These are phyloP conservation scores for Callaeas wilsoni DNA, from an alignment of 2,113 vertebrate genomes.

Conservation along the genomic window DNA sequence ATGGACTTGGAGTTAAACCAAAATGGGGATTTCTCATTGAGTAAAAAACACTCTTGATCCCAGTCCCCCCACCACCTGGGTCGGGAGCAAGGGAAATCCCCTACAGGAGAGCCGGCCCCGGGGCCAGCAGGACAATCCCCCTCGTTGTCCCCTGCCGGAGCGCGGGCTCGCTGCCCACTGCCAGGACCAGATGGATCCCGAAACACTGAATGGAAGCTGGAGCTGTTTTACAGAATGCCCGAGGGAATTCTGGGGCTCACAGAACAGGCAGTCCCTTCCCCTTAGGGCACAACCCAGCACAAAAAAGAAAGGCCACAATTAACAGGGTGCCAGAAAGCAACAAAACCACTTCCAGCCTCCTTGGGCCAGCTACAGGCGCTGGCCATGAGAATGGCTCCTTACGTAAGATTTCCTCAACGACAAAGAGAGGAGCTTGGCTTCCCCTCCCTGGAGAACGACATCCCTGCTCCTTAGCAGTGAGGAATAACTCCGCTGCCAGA, in stretches of 20 bases:
- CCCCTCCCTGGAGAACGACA: neutral
- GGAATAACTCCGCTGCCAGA: neutral
- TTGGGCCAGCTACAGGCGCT: constrained; percentile 14
- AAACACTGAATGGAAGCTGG: constrained; percentile 17
- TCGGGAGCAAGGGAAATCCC: neutral
- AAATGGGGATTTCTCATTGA: neutral
- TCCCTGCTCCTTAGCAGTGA: neutral
- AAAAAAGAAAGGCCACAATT: constrained; percentile 56
- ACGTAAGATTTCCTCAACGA: neutral
- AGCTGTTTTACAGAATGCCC: neutral
- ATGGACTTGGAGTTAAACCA: neutral
- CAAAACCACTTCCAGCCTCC: constrained; percentile 55
- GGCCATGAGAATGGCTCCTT: constrained; percentile 30
- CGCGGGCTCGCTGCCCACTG: neutral
- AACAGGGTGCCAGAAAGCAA: constrained; percentile 62
- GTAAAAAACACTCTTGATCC: neutral
- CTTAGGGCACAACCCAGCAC: neutral
- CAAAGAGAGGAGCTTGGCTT: neutral
- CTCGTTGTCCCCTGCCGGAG: neutral
- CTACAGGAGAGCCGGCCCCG: neutral
- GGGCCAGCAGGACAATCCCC: neutral
- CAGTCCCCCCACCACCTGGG: neutral
- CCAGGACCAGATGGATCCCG: neutral
- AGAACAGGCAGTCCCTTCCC: constrained; percentile 55
- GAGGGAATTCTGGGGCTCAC: constrained; percentile 34